Conservation (phyloP, 2,113 vertebrate genomes). For the Origma solitaria region DNA sequence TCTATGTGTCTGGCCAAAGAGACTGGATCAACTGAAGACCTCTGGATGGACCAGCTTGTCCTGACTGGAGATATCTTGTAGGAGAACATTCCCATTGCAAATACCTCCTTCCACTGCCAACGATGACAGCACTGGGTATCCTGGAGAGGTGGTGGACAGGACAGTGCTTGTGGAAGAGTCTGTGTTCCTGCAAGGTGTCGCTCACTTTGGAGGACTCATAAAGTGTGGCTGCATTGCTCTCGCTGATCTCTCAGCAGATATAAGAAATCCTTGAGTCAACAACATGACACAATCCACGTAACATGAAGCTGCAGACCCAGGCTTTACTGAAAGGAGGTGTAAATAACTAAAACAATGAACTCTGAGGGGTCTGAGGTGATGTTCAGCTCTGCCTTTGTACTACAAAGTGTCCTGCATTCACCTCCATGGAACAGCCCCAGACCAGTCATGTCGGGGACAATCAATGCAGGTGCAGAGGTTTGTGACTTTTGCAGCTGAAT, state of each 20-base stretch:
- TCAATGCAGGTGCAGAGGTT: neutral
- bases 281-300: neutral
- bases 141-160: neutral
- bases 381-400: neutral
- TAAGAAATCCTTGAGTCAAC: neutral
- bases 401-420: neutral
- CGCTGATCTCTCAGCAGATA: neutral
- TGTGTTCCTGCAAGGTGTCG: neutral
- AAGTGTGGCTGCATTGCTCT: neutral
- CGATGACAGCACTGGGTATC: fast-evolving
- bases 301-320: neutral
- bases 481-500: neutral
- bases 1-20: neutral
- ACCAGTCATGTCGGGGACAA: neutral
- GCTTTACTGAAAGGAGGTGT: neutral
- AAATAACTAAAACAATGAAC: neutral
- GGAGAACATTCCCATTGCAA: neutral
- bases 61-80: neutral
- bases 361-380: neutral
- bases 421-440: neutral
- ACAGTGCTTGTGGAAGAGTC: neutral
- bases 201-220: neutral
- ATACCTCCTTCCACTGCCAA: neutral
- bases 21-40: neutral
- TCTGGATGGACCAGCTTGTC: neutral